Evolutionary conservation across 2,888 invertebrate genomes (phyloP).

Genomic region (Drosophila multiciliata): DNA sequence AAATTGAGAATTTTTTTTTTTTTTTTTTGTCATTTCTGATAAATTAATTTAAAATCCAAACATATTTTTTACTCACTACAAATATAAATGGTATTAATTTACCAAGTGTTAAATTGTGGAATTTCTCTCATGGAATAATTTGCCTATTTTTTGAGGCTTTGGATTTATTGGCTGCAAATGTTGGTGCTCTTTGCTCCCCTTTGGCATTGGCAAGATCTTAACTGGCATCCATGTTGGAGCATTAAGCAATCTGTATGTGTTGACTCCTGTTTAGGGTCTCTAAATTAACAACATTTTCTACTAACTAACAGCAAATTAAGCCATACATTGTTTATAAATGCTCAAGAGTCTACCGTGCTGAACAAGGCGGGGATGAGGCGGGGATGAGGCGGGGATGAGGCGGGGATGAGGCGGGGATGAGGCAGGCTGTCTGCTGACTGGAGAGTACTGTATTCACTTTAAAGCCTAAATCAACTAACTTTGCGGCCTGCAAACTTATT

Average conservation of each 20-base stretch:
- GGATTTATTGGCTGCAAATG: not conserved
- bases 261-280: conserved; percentile 34
- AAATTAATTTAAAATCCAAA: not conserved
- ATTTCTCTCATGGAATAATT: not conserved
- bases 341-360: conserved; percentile 52
- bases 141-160: not conserved
- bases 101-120: not conserved
- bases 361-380: not conserved
- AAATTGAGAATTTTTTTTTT: not conserved
- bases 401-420: too few relatives aligned
- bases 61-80: not conserved
- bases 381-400: not conserved
- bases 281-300: conserved; percentile 79
- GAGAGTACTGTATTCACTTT: conserved; percentile 63
- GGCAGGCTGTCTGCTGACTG: conserved; percentile 9
- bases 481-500: conserved; percentile 80
- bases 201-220: conserved; percentile 1
- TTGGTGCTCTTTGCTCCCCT: not conserved
- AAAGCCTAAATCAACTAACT: conserved; percentile 81
- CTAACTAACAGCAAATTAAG: conserved; percentile 80
- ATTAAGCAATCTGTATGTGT: conserved; percentile 23
- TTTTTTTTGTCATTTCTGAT: not conserved
- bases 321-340: conserved; percentile 79
- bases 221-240: conserved; percentile 14
- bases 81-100: not conserved